Evolutionary conservation across 2,888 invertebrate genomes (phyloP), one percentile per base, ranked within the genome.

Genomic region (Meganola albula): DNA sequence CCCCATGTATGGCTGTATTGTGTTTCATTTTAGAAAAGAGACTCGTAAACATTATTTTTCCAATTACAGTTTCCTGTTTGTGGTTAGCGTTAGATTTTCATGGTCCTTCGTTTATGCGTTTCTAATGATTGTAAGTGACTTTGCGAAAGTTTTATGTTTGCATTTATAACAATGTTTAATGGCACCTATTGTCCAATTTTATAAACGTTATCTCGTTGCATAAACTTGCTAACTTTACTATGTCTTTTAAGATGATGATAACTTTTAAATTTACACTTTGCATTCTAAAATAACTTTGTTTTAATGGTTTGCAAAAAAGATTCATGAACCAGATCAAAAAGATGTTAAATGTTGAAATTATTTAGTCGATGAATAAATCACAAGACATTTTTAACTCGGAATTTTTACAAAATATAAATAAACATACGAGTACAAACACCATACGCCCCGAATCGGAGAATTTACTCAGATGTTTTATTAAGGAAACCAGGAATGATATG

Each of bases 401-500:
- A 50, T 51, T 55, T 56, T 58, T 48, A 44, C 43, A 44, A 48
- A 47, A 44, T 48, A 53, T 49, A 54, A 58, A 59, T 44, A 46
- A 40, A 48, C 31, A 38, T 40, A n/a, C n/a, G n/a, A n/a, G 38
- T 42, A 48, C 38, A 35, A 51, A 51, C 46, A 48, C 46, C 51
- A 50, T 51, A 47, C 49, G 50, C 42, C 40, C 47, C 40, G 35
- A 49, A 40, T 59, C 45, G 48, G 47, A 48, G 43, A 49, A 53
- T 56, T 60, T 53, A 53, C 40, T 49, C 44, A 62, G 51, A 59
- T 63, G 70, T 67, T 66, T 61, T 64, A 60, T 63, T 57, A 58
- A 53, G 58, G 59, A 59, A 59, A 57, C 51, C 55, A 57, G 58
- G 59, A 67, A 63, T 70, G 72, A 71, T 69, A 63, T 58, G 52